Percentiles rank a stretch among this genome's conserved stretches.
These are phyloP conservation scores for Melolontha melolontha DNA, from an alignment of 2,888 invertebrate species.

Conservation along the genomic window DNA sequence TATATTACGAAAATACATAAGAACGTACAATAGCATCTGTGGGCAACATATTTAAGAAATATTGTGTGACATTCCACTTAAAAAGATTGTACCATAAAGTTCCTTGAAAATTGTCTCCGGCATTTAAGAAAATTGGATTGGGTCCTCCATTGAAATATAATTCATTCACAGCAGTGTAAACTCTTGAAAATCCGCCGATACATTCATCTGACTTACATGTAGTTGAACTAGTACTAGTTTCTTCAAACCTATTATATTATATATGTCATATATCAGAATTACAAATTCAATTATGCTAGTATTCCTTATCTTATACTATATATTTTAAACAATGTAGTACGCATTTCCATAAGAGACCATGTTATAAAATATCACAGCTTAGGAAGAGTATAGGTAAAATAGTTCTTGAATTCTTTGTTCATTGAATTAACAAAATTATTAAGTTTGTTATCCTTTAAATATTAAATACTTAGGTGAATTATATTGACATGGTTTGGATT, in stretches of 20 bases:
- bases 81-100: conserved; percentile 85
- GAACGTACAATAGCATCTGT: conserved; percentile 81
- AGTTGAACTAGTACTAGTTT: conserved; percentile 70
- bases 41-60: conserved; percentile 80
- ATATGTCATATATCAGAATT: no score
- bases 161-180: conserved; percentile 70
- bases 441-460: no score
- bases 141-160: conserved; percentile 50
- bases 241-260: conserved; percentile 64
- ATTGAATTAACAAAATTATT: no score
- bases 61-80: conserved; percentile 79
- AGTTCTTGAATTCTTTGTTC: no score
- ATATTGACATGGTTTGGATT: no score
- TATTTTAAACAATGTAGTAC: no score
- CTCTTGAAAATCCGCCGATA: conserved; percentile 78
- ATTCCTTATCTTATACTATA: no score
- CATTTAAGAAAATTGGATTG: conserved; percentile 75
- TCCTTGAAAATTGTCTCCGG: conserved; percentile 88
- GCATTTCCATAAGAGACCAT: no score
- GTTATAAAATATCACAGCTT: no score
- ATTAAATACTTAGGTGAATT: no score
- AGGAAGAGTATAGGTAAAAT: no score
- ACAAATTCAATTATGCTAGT: neutral
- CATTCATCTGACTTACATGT: conserved; percentile 71
- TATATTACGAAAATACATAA: no score